A percentile compares a stretch with the other conserved stretches of the same genome.
Conservation (phyloP, 2,888 invertebrate genomes). For the Punctoribates punctum region DNA sequence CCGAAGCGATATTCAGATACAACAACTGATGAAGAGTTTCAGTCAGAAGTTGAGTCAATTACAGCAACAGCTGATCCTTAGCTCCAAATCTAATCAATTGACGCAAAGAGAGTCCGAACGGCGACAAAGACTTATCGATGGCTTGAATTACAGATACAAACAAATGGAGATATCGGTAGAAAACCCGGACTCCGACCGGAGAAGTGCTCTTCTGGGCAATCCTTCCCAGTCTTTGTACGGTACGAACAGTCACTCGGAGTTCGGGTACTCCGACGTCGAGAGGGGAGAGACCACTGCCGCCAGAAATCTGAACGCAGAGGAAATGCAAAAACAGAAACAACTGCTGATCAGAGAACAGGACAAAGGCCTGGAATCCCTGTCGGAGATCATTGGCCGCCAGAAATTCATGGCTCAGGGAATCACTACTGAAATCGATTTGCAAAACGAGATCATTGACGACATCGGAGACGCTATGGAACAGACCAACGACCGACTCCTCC, state of each 20-base stretch:
- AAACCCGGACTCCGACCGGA: constrained; percentile 38
- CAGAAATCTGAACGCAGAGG: constrained; percentile 54
- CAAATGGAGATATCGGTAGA: constrained; percentile 53
- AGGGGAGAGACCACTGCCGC: constrained; percentile 50
- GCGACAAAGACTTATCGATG: constrained; percentile 53
- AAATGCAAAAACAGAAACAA: constrained; percentile 61
- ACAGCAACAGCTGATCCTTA: constrained; percentile 45
- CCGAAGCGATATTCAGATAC: constrained; percentile 45
- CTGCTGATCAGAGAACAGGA: constrained; percentile 69
- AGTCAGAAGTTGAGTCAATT: constrained; percentile 43
- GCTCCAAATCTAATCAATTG: constrained; percentile 41
- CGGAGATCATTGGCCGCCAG: constrained; percentile 69
- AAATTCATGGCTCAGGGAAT: constrained; percentile 71
- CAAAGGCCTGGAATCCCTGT: constrained; percentile 67
- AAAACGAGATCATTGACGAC: constrained; percentile 74
- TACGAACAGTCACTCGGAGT: too few relatives aligned
- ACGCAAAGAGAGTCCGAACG: constrained; percentile 53
- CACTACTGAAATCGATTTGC: constrained; percentile 69
- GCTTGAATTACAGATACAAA: constrained; percentile 52
- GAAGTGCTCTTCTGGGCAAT: constrained; percentile 36
- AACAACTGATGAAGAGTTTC: constrained; percentile 47
- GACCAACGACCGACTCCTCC: constrained; percentile 65
- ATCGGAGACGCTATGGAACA: constrained; percentile 68
- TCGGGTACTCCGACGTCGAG: not conserved
- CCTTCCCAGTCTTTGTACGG: not conserved